These are phyloP conservation scores for Tachyglossus aculeatus DNA, from an alignment of 2,797 vertebrate genomes.

Conservation along the genomic window DNA sequence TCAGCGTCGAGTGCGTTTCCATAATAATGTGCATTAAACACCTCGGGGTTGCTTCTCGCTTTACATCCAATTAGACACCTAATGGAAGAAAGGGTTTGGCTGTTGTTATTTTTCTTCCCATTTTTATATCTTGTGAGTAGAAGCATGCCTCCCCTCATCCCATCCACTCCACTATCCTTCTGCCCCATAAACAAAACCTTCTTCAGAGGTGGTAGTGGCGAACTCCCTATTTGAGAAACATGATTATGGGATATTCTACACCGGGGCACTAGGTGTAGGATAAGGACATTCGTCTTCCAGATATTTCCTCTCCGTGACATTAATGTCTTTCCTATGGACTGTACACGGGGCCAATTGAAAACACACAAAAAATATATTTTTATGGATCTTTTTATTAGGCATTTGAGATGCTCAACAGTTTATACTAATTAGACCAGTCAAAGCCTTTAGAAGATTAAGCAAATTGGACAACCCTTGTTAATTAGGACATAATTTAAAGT, in stretches of 20 bases:
- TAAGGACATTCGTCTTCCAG: neutral
- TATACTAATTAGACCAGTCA: conserved; percentile 80
- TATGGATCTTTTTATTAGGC: conserved; percentile 65
- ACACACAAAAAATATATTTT: conserved; percentile 30
- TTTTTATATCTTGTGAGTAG: no score
- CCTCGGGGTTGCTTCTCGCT: conserved; percentile 52
- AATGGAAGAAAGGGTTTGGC: conserved; percentile 47
- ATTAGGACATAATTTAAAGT: conserved; percentile 92
- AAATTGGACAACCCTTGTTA: conserved; percentile 89
- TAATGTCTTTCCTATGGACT: neutral
- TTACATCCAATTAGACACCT: conserved; percentile 62
- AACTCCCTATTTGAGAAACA: conserved; percentile 19
- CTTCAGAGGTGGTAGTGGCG: conserved; percentile 15
- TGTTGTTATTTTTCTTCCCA: neutral
- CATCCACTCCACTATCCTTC: no score
- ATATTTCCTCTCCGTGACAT: neutral
- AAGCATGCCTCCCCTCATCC: no score
- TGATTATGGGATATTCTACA: neutral
- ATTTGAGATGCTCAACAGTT: conserved; percentile 74
- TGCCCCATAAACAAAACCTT: conserved; percentile 22
- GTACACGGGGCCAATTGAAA: conserved; percentile 8
- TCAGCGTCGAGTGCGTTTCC: conserved; percentile 51
- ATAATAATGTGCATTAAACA: conserved; percentile 32
- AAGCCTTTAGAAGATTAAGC: conserved; percentile 83
- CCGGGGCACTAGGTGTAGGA: neutral